Percentiles rank a stretch among this genome's conserved stretches.
These are phyloP conservation scores for Onychomys torridus DNA, from an alignment of 2,797 vertebrate species.

Conservation along the genomic window DNA sequence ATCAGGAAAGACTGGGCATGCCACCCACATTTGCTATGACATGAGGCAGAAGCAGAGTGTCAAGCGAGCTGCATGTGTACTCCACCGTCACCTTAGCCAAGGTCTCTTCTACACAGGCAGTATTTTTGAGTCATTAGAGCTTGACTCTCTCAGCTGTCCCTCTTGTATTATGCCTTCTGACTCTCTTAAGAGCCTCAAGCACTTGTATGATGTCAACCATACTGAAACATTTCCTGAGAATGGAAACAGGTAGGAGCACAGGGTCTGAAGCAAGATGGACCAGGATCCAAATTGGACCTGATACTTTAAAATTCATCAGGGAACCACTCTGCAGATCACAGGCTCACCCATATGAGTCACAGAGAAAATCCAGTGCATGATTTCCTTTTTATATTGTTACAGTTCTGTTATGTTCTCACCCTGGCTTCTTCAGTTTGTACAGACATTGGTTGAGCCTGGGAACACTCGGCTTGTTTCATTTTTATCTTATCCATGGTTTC, in stretches of 20 bases:
- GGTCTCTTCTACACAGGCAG: neutral
- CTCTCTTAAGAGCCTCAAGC: neutral
- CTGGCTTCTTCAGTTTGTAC: neutral
- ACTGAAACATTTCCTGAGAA: neutral
- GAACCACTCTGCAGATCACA: neutral
- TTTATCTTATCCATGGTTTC: neutral
- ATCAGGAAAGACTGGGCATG: neutral
- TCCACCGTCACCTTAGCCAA: neutral
- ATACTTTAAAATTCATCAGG: neutral
- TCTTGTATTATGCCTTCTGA: neutral
- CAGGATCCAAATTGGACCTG: neutral
- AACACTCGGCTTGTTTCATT: conserved; percentile 16
- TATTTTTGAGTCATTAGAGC: neutral
- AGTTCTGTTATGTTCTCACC: neutral
- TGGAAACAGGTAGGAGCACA: neutral
- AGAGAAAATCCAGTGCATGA: neutral
- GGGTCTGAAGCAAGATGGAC: neutral
- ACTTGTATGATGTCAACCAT: neutral
- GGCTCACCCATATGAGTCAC: neutral
- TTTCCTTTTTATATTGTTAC: conserved; percentile 9
- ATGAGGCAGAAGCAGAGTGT: neutral
- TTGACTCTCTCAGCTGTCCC: neutral
- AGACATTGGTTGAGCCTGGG: neutral
- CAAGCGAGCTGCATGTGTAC: neutral
- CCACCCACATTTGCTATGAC: neutral